phyloP scores from a whole-genome alignment of 1,140 invertebrate species.

The Micrasema minimum region DNA sequence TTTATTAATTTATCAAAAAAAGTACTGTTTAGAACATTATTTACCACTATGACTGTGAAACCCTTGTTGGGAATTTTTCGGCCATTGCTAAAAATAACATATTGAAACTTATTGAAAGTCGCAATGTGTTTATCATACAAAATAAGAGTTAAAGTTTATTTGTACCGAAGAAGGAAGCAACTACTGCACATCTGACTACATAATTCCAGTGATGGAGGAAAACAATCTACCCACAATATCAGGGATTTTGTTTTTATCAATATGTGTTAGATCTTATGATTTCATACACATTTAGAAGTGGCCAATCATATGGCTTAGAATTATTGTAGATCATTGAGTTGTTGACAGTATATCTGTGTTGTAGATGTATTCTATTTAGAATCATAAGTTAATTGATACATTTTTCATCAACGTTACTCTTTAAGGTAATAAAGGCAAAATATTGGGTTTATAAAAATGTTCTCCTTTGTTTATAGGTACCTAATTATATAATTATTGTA shows the following conservation, averaged over 20 bases:
- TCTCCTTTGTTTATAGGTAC: background rate
- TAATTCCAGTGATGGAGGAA: too few species aligned
- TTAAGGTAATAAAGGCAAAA: background rate
- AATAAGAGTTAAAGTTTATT: too few species aligned
- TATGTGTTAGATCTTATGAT: conserved; percentile 27
- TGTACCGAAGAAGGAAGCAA: too few species aligned
- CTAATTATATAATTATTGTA: background rate
- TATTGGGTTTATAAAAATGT: background rate
- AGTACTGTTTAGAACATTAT: too few species aligned
- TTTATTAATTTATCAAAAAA: conserved; percentile 8
- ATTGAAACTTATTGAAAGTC: too few species aligned
- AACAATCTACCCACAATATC: too few species aligned
- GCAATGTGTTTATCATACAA: too few species aligned
- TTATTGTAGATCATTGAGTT: conserved; percentile 10
- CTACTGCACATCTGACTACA: too few species aligned
- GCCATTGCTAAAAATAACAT: too few species aligned
- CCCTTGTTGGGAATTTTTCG: too few species aligned
- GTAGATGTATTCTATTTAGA: conserved; percentile 33
- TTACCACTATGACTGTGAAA: too few species aligned
- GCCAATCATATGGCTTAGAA: conserved; percentile 24
- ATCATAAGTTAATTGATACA: conserved; percentile 17
- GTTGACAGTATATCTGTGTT: conserved; percentile 27
- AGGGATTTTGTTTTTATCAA: conserved; percentile 3
- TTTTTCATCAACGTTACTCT: conserved; percentile 3
- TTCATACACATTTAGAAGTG: conserved; percentile 28